Base-by-base conservation (phyloP, 2,888 invertebrate species). In the Agrilus cyanescens region DNA sequence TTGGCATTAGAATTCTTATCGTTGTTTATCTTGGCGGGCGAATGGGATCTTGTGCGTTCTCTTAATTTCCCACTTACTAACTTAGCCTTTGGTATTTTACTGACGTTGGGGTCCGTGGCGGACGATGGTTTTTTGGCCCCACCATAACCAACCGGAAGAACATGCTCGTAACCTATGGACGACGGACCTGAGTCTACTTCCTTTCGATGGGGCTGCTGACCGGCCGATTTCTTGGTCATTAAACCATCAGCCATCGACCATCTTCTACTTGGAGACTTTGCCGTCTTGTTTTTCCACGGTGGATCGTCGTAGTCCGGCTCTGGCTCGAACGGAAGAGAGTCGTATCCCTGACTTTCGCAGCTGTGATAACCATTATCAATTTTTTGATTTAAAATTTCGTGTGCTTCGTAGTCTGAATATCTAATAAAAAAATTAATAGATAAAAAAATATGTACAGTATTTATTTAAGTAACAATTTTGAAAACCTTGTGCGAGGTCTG, bases 221-320 rank as follows among this genome's bases (percentile, higher is more conserved):
- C 41, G 5, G 47, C 41, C 18, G 39, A 48, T 20, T 46, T 48
- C 41, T 50, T 50, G 36, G 53, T 50, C 41, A 57, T 52, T 32
- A 59, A 47, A 18, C 56, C 58, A 37, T 59, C 61, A 16, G 64
- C 63, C 39, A 65, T 60, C 4, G 66, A 51, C 51, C 51, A 51
- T 44, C 51, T 40, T 33, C 51, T 34, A 18, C 41, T 47, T 30
- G 49, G 41, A 29, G 38, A 33, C 43, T 33, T 44, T 40, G 25
- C 37, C 5, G 35, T 25, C 3, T 32, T 8, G 29, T 48, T 36
- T 8, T 33, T 32, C 13, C 36, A 33, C 6, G 57, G 47, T 32
- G 53, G 51, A 35, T 53, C 53, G 41, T 67, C 66, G 46, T 67
- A 67, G 52, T 67, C 67, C 5, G 67, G 67, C 30, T 63, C 65